These are phyloP conservation scores for Eospalax fontanierii DNA, from an alignment of 2,797 vertebrate genomes.

Conservation along the genomic window DNA sequence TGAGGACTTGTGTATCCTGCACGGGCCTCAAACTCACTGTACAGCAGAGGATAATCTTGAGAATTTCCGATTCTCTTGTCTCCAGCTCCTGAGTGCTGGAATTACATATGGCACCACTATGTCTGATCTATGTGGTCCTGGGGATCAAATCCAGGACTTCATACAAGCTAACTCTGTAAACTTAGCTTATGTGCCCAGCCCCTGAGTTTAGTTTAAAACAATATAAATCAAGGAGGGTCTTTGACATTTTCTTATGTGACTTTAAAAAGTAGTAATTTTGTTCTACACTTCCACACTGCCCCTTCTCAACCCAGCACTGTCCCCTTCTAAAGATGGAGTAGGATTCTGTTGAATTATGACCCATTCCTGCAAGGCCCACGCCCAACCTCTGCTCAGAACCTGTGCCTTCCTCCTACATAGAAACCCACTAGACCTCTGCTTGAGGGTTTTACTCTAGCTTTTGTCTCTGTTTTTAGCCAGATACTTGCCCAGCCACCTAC, in stretches of 20 bases:
- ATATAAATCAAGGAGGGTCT: not conserved
- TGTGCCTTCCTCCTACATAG: not conserved
- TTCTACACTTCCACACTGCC: not conserved
- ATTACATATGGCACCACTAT: not conserved
- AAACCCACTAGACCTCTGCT: not conserved
- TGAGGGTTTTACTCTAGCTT: not conserved
- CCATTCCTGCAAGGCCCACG: not conserved
- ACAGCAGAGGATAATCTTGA: not conserved
- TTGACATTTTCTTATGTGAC: not conserved
- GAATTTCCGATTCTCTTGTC: not conserved
- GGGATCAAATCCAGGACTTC: too few relatives aligned
- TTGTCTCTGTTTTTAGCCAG: not conserved
- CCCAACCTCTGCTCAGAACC: not conserved
- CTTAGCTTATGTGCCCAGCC: not conserved
- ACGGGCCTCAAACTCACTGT: not conserved
- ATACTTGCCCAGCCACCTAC: not conserved
- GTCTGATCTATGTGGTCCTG: not conserved
- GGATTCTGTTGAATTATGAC: accelerated
- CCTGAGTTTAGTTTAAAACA: slow-evolving; percentile 29
- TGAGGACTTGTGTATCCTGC: not conserved
- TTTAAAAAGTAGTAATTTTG: not conserved
- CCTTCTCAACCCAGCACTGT: not conserved
- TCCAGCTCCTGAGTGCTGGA: not conserved
- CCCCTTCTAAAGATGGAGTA: not conserved
- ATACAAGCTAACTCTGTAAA: too few relatives aligned